Evolutionary conservation across 2,113 vertebrate genomes (phyloP).

Genomic region (Anser cygnoides): DNA sequence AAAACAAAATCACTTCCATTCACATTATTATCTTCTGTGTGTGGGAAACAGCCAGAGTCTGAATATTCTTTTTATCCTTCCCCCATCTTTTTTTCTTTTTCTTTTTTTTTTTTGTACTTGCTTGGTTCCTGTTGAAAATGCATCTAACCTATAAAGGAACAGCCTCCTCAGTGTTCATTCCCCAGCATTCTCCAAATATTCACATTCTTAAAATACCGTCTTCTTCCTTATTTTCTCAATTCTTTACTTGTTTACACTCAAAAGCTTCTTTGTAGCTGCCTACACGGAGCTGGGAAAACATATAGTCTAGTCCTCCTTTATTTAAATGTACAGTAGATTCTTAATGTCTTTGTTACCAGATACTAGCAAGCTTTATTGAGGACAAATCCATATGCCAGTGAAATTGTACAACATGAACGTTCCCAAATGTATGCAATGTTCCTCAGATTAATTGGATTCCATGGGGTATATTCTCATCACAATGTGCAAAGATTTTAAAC

Average conservation of each 20-base stretch:
- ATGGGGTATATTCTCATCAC: neutral
- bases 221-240: slow-evolving; percentile 99
- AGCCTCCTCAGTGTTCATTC: slow-evolving; percentile 79
- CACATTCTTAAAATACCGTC: slow-evolving; percentile 91
- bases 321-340: slow-evolving; percentile 52
- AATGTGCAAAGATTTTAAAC: neutral
- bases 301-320: slow-evolving; percentile 70
- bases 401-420: slow-evolving; percentile 13
- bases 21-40: slow-evolving; percentile 74
- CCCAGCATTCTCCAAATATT: slow-evolving; percentile 91
- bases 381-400: slow-evolving; percentile 36
- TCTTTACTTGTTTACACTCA: slow-evolving; percentile 94
- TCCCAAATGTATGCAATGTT: slow-evolving; percentile 37
- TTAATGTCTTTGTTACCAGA: slow-evolving; percentile 53
- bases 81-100: slow-evolving; percentile 40
- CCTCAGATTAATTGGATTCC: slow-evolving; percentile 36
- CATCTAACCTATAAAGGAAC: slow-evolving; percentile 72
- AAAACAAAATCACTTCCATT: slow-evolving; percentile 76
- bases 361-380: slow-evolving; percentile 36
- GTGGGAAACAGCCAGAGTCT: slow-evolving; percentile 82
- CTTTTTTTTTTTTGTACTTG: slow-evolving; percentile 50
- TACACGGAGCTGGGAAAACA: slow-evolving; percentile 81
- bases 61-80: slow-evolving; percentile 65
- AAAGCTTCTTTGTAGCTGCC: slow-evolving; percentile 89
- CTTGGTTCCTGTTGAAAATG: slow-evolving; percentile 65